Evolutionary conservation across 2,113 vertebrate species (phyloP).

Genomic region (Semnopithecus entellus): DNA sequence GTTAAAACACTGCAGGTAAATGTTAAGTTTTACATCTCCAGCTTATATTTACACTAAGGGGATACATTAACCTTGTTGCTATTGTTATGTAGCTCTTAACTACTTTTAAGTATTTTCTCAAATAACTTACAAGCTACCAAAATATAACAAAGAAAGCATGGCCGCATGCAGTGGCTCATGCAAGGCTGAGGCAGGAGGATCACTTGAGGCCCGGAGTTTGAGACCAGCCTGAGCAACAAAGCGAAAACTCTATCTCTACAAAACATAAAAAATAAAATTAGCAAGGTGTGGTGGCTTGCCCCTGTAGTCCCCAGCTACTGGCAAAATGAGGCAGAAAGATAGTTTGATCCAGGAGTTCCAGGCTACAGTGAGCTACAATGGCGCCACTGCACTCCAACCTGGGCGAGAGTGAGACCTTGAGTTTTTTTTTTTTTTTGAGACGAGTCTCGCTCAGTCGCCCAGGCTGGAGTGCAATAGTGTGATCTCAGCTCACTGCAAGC

Average conservation of each 20-base stretch:
- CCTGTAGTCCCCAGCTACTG: not conserved
- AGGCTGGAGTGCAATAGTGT: no score
- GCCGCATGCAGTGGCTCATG: not conserved
- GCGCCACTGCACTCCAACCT: no score
- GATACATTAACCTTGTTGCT: not conserved
- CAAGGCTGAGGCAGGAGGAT: not conserved
- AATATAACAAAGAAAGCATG: not conserved
- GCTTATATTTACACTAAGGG: not conserved
- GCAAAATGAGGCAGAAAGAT: not conserved
- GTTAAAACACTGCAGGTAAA: not conserved
- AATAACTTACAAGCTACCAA: conserved; percentile 2
- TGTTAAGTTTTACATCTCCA: conserved; percentile 36
- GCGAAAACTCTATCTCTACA: not conserved
- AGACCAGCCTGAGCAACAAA: not conserved
- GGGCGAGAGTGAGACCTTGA: no score
- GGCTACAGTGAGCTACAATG: no score
- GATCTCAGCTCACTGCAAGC: no score
- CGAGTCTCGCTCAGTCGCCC: no score
- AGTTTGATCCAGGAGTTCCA: no score
- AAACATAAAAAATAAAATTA: not conserved
- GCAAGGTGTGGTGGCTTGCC: not conserved
- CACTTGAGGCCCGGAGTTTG: not conserved
- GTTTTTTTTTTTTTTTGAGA: no score
- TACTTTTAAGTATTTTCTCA: not conserved
- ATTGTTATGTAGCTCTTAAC: not conserved